Evolutionary conservation across 2,888 invertebrate species (phyloP), one percentile per base, ranked within the genome.

Genomic region (Phorcus lineatus): DNA sequence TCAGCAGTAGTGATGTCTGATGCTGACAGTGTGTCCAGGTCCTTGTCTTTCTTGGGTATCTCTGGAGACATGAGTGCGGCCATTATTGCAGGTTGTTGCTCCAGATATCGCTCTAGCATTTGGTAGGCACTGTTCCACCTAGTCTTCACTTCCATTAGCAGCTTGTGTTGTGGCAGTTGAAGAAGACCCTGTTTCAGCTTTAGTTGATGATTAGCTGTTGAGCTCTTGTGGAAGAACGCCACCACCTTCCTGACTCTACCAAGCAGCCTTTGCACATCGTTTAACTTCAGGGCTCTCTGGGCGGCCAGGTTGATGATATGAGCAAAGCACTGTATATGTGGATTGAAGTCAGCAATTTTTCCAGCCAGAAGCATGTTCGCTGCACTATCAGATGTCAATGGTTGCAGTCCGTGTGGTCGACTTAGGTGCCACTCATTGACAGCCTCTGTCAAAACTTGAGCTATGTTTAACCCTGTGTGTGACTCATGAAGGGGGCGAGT

Each of bases 71-170:
- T 62, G 40, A 82, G 75, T 17, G 78, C 28, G 22, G 84, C 80
- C 40, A 79, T 54, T n/a, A 84, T 74, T 36, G 82, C 81, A 6
- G 81, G 40, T n/a, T 83, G 82, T 28, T 81, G 82, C 31, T 83
- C 80, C n/a, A 84, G 47, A 52, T 62, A 84, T 19, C 82, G 28
- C 24, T 77, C 55, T 11, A 81, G 28, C 83, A 81, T 84, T 2
- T 83, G 57, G 47, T 62, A 80, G 9, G 62, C 52, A 22, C 62
- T 62, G 53, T 80, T 80, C 80, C 80, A 80, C 17, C 66, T n/a
- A 22, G 80, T 80, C n/a, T 36, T 19, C 40, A 80, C 66, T 54
- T 80, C 75, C 19, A n/a, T 31, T 16, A 80, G 13, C 16, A 80
- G 66, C 31, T 76, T 54, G 47, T 57, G 76, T 36, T 75, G 9